Base-by-base conservation (phyloP, 2,797 vertebrate species). In the Malurus leucopterus region DNA sequence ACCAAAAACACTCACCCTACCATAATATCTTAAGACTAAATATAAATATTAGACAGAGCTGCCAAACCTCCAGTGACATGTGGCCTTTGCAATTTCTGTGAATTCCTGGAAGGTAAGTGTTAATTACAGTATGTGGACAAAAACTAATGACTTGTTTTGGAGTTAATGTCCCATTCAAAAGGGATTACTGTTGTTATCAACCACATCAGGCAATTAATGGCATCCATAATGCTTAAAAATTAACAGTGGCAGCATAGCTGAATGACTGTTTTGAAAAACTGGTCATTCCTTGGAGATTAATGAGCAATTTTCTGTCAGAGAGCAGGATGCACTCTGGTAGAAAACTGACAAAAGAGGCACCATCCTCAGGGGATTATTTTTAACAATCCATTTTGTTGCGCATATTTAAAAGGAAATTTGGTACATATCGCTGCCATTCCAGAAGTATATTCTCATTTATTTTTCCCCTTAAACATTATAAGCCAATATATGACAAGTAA, bases 261-360 rank as follows among this genome's bases (percentile, higher is more conserved):
- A 96, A 65, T 67, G 88, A 84, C 70, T 93, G 24, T 78, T 43
- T 62, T 71, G 87, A 96, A 91, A 96, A 95, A 93, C 23, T 85
- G 82, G 89, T 85, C 92, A 83, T 87, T 96, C 94, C 55, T 49
- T 58, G 53, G 94, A 94, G 92, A 96, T 94, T 95, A 94, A 94
- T 80, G 89, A 95, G 88, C 92, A 91, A 89, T 94, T 93, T 94
- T 91, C 95, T 92, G 88, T 94, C 96, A 95, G 84, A 90, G 88
- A 51, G 57, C 81, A 85, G 90, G 88, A 90, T 86, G 79, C 77
- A 34, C 50, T 85, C 84, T 86, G 15, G 82, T 86, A 96, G 92
- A 88, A 93, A 95, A 94, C 83, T 88, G 95, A 94, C 93, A 93
- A 95, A 96, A 90, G 92, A 86, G 63, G 43, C 53, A 59, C 65